Percentiles rank a stretch among this genome's conserved stretches.
These are phyloP conservation scores for Ostrea edulis DNA, from an alignment of 1,140 invertebrate species.

Conservation along the genomic window DNA sequence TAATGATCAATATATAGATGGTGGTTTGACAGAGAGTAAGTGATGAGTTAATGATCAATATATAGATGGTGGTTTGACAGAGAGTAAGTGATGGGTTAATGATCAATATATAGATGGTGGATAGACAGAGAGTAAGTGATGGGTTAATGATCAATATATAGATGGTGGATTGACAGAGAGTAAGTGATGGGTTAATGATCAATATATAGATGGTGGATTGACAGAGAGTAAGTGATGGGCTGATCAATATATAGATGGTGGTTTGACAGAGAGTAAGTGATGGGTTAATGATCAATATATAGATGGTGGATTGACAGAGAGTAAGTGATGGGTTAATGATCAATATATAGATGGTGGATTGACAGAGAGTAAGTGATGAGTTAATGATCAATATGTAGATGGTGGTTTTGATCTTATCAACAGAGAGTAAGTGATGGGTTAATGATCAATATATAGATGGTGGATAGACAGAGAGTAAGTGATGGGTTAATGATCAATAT, in stretches of 20 bases:
- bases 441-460: background rate
- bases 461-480: constrained; percentile 85
- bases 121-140: constrained; percentile 85
- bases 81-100: constrained; percentile 86
- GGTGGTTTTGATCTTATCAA: too few relatives aligned
- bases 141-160: too few relatives aligned
- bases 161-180: constrained; percentile 83
- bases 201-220: constrained; percentile 72
- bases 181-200: too few relatives aligned
- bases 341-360: background rate
- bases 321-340: too few relatives aligned
- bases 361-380: constrained; percentile 86
- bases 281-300: too few relatives aligned
- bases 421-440: constrained; percentile 86
- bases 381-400: too few relatives aligned
- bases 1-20: too few relatives aligned
- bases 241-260: background rate
- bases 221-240: constrained; percentile 85
- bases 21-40: constrained; percentile 85
- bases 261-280: constrained; percentile 85
- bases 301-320: constrained; percentile 82
- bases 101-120: background rate
- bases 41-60: too few relatives aligned
- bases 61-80: constrained; percentile 78
- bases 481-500: too few relatives aligned